phyloP scores from a whole-genome alignment of 2,888 invertebrate genomes.

The Dioctria linearis region DNA sequence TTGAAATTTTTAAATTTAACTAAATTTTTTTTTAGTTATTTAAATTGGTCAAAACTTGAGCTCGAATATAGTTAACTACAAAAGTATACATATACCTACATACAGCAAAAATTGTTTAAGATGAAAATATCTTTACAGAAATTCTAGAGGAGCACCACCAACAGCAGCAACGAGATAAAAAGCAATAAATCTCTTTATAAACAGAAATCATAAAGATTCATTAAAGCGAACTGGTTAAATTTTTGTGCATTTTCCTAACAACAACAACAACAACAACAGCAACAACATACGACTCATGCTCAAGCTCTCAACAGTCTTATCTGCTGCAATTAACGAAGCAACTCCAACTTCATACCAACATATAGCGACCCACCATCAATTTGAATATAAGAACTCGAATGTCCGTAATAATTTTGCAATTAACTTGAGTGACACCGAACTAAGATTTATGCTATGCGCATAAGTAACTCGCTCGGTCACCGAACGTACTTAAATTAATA shows the following conservation, averaged over 20 bases:
- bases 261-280: neutral
- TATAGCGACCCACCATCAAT: slow-evolving; percentile 57
- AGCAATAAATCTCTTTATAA: slow-evolving; percentile 37
- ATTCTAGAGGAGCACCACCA: too few relatives aligned
- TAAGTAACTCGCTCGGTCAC: slow-evolving; percentile 41
- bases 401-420: slow-evolving; percentile 59
- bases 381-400: slow-evolving; percentile 56
- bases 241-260: slow-evolving; percentile 39
- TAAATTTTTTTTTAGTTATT: too few relatives aligned
- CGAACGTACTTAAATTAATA: slow-evolving; percentile 6
- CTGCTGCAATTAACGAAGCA: slow-evolving; percentile 45
- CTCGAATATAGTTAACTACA: too few relatives aligned
- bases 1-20: too few relatives aligned
- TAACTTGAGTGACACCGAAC: slow-evolving; percentile 59
- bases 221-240: slow-evolving; percentile 35
- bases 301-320: slow-evolving; percentile 14
- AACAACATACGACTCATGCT: slow-evolving; percentile 32
- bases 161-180: too few relatives aligned
- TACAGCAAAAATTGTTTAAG: too few relatives aligned
- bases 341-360: slow-evolving; percentile 26
- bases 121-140: too few relatives aligned
- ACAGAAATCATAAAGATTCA: slow-evolving; percentile 50
- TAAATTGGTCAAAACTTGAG: too few relatives aligned
- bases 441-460: slow-evolving; percentile 58
- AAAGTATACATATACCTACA: too few relatives aligned